phyloP scores from a whole-genome alignment of 2,888 invertebrate species.

The Lithodes maja region DNA sequence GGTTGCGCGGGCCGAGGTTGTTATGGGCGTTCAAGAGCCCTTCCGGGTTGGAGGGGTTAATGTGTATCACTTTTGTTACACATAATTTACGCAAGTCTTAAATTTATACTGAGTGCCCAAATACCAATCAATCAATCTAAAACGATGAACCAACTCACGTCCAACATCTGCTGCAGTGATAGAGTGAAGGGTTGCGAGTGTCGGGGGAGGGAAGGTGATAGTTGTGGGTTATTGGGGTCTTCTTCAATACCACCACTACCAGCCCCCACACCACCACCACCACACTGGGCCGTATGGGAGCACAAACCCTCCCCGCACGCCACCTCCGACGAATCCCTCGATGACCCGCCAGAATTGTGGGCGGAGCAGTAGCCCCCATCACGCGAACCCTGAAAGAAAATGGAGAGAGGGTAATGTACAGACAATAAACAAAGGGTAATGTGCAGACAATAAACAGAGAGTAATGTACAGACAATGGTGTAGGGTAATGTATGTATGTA shows the following conservation, averaged over 20 bases:
- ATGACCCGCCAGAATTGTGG: conserved; percentile 74
- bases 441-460: too few species aligned
- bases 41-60: too few species aligned
- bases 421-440: too few species aligned
- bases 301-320: conserved; percentile 93
- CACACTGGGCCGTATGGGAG: conserved; percentile 66
- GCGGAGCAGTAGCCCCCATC: conserved; percentile 67
- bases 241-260: conserved; percentile 6
- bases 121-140: too few species aligned
- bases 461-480: too few species aligned
- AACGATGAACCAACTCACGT: conserved; percentile 26
- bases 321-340: conserved; percentile 92
- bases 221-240: conserved; percentile 35
- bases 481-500: too few species aligned
- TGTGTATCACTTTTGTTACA: too few species aligned
- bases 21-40: too few species aligned
- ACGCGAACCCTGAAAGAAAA: conserved; percentile 51
- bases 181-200: conserved; percentile 51
- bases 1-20: too few species aligned
- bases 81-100: too few species aligned
- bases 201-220: conserved; percentile 48
- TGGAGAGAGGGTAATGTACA: too few species aligned
- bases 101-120: too few species aligned
- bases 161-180: conserved; percentile 63
- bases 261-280: conserved; percentile 9